A percentile compares a stretch with the other conserved stretches of the same genome.
These are phyloP conservation scores for Drosophila burlai DNA, from an alignment of 1,140 invertebrate species.

Conservation along the genomic window DNA sequence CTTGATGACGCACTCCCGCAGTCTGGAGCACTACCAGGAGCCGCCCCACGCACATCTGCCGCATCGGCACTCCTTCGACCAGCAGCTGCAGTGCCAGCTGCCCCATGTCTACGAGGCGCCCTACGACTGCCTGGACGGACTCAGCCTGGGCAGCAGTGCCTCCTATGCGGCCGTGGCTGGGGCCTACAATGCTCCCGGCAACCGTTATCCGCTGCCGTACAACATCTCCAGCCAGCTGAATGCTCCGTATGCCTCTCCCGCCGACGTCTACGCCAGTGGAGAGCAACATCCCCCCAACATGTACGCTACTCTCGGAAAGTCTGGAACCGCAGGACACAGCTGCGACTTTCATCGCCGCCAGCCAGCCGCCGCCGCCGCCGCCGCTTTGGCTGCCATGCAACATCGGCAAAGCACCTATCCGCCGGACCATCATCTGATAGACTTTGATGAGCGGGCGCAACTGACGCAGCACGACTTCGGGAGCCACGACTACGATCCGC, in stretches of 20 bases:
- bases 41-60: conserved; percentile 58
- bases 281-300: conserved; percentile 37
- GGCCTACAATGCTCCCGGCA: conserved; percentile 80
- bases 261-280: conserved; percentile 49
- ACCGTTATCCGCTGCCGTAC: conserved; percentile 82
- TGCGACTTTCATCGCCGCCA: conserved; percentile 60
- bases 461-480: conserved; percentile 73
- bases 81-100: conserved; percentile 64
- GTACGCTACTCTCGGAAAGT: conserved; percentile 65
- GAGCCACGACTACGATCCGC: conserved; percentile 60
- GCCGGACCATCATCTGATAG: conserved; percentile 88
- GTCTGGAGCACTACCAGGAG: conserved; percentile 84
- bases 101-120: conserved; percentile 75
- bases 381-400: conserved; percentile 57
- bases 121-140: conserved; percentile 77
- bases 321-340: conserved; percentile 44
- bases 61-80: conserved; percentile 83
- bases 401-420: conserved; percentile 78
- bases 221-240: conserved; percentile 82
- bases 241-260: conserved; percentile 65
- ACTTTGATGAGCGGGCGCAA: conserved; percentile 87
- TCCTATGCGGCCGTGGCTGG: conserved; percentile 78
- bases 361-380: not conserved
- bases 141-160: conserved; percentile 72
- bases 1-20: conserved; percentile 81